Evolutionary conservation across 2,113 vertebrate species (phyloP).

Genomic region (Tragelaphus buxtoni): DNA sequence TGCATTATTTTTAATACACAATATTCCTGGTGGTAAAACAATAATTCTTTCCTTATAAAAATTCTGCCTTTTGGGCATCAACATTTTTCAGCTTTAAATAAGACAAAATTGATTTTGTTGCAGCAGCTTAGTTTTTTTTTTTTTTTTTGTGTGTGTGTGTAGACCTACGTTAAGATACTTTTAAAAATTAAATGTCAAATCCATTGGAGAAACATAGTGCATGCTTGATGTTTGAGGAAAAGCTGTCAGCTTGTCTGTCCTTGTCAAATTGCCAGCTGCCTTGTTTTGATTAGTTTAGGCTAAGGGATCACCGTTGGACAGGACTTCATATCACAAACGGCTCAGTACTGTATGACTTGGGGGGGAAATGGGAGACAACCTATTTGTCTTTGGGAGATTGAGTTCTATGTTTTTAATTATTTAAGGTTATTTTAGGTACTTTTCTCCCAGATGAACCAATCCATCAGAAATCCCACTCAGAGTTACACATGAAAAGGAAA

Average conservation of each 20-base stretch:
- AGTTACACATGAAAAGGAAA: background rate
- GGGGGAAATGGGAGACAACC: conserved; percentile 36
- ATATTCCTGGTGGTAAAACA: background rate
- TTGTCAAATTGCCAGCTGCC: conserved; percentile 77
- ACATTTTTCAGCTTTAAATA: conserved; percentile 65
- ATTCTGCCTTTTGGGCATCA: conserved; percentile 50
- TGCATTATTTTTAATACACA: conserved; percentile 64
- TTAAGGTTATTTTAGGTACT: conserved; percentile 35
- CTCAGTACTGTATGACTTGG: conserved; percentile 6
- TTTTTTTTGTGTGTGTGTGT: background rate
- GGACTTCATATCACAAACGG: background rate
- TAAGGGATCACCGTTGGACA: conserved; percentile 63
- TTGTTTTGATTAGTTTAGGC: conserved; percentile 69
- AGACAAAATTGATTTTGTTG: conserved; percentile 58
- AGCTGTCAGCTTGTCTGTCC: conserved; percentile 72
- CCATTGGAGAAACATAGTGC: conserved; percentile 54
- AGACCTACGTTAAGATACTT: conserved; percentile 64
- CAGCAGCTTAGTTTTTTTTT: background rate
- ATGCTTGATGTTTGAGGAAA: conserved; percentile 68
- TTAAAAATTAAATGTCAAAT: conserved; percentile 80
- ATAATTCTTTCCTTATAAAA: conserved; percentile 37
- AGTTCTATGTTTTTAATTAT: conserved; percentile 55
- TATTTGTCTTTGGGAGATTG: conserved; percentile 46
- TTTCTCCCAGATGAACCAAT: conserved; percentile 10
- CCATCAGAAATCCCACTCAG: conserved; percentile 11